Base-by-base conservation (phyloP, 2,888 invertebrate species). In the Drymonia ruficornis region DNA sequence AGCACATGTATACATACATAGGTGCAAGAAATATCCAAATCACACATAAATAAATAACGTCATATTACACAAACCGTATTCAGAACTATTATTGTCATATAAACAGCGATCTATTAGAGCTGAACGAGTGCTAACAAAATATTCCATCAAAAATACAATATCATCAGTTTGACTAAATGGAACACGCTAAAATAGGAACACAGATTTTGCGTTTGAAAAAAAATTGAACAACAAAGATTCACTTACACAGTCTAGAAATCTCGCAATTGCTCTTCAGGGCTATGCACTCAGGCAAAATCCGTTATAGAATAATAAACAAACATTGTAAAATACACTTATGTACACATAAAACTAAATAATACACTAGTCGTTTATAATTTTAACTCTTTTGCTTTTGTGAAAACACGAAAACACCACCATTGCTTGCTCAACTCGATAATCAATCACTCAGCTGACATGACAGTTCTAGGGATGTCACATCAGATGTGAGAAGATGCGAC, bases 351-450 rank as follows among this genome's bases (percentile, higher is more conserved):
- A 53, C 50, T 46, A 59, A 67, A 57, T 50, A 58, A 46, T 59
- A 52, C 16, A 55, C 55, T 53, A 31, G 54, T 61, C 65, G 65
- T 61, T 61, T 65, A 60, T 60, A 58, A 63, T 65, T 65, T 59
- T 68, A 69, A 63, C 63, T 74, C 65, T 23, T 23, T 67, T 50
- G 65, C 72, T 68, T 72, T 68, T 56, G 72, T 84, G 85, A 85
- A 83, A 86, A 85, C 84, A 88, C 86, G 85, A 85, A 83, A 86
- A 85, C 84, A 88, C 86, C 86, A 90, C 87, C 86, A 90, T 88
- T 87, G 76, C 80, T 88, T 87, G 76, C 80, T 79, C 74, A 70
- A 76, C 74, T 80, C 78, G 56, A 67, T 72, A 74, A 61, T 74
- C 65, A 74, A 61, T 74, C 65, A 66, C 70, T 72, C 76, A 73